Evolutionary conservation across 30 jellyfish, hydroid and myxozoan species (phyloP).

Genomic region (Sanderia malayensis): DNA sequence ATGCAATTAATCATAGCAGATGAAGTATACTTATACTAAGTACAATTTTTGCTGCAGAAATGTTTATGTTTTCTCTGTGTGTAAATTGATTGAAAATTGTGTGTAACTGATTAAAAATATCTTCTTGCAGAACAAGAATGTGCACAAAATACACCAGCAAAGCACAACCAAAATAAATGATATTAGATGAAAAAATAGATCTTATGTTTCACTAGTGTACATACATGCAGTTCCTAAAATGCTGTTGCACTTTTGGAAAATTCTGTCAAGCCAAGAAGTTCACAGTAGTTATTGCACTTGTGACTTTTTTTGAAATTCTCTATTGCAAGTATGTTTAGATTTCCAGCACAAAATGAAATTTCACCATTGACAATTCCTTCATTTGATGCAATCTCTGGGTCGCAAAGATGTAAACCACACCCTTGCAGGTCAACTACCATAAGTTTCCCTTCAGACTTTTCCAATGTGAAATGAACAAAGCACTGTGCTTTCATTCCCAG

Average conservation of each 20-base stretch:
- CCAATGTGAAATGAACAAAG: slow-evolving; percentile 14
- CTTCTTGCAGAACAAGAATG: background rate
- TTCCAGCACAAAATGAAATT: slow-evolving; percentile 20
- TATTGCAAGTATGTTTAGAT: slow-evolving; percentile 13
- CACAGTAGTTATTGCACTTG: slow-evolving; percentile 3
- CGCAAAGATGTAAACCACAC: slow-evolving; percentile 13
- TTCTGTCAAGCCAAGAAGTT: background rate
- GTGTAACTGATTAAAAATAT: background rate
- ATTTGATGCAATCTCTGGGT: slow-evolving; percentile 46
- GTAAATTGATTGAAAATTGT: background rate
- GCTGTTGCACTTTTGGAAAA: background rate
- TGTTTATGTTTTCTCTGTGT: background rate
- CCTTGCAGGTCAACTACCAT: slow-evolving; percentile 41
- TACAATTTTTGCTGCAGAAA: background rate
- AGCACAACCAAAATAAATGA: background rate
- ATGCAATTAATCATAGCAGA: background rate
- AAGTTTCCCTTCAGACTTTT: slow-evolving; percentile 18
- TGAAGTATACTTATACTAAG: background rate
- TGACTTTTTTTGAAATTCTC: background rate
- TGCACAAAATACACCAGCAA: background rate
- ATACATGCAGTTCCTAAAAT: background rate
- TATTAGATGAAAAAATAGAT: background rate
- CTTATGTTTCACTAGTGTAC: background rate
- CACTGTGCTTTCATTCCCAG: slow-evolving; percentile 31
- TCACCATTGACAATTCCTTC: slow-evolving; percentile 14